Evolutionary conservation across 2,888 invertebrate genomes (phyloP), one percentile per base, ranked within the genome.

Genomic region (Spodoptera exigua): DNA sequence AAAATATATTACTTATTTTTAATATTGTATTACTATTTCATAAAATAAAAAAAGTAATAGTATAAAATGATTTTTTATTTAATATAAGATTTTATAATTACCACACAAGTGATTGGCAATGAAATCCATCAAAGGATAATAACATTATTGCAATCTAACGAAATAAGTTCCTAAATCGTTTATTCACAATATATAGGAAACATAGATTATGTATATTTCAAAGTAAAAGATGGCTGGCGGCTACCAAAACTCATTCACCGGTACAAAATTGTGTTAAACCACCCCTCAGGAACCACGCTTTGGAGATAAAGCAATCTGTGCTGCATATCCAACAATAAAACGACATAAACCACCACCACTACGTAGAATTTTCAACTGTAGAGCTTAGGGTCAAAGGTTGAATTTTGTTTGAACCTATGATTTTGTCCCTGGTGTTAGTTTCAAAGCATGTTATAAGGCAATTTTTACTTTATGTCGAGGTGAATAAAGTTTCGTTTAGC

Each of bases 161-260:
- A 40, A 36, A 10, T 32, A 11, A 12, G n/a, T n/a, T n/a, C n/a
- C 16, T 44, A 10, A 16, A 3, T 5, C 21, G 7, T 18, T 41
- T 41, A 18, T 11, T 18, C 27, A 27, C n/a, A 44, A 61, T 54
- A 60, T 56, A 47, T 61, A 57, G 68, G 54, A 39, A 49, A 56
- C 48, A 66, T 73, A 79, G 65, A 63, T n/a, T 9, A 64, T 12
- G 69, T 34, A 43, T 54, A 67, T 61, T 75, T 64, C 60, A 62
- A 68, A 76, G 71, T 64, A 64, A 82, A 86, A 89, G 75, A 92
- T 92, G 75, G 92, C 94, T 92, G 84, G 91, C 92, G 93, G 93
- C 93, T 93, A 91, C 93, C 89, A 93, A 94, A 93, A 92, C 93
- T 92, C 93, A 93, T 94, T 90, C 93, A 93, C 91, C 92, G 90